Conservation (phyloP, 1,140 invertebrate species). For the Neuroterus valhalla region DNA sequence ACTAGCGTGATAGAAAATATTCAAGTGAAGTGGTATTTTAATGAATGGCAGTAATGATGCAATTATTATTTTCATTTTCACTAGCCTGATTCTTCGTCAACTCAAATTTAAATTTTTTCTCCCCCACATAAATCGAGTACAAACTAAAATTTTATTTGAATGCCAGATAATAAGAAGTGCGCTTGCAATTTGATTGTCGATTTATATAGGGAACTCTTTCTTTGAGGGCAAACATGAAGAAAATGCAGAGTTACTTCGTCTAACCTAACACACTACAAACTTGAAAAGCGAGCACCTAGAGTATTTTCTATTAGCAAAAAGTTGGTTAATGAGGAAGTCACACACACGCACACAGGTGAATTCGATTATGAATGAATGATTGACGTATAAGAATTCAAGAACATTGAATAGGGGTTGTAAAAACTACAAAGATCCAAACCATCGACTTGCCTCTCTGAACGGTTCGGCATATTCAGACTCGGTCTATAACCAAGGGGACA, state of each 20-base stretch:
- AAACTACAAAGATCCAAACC: constrained; percentile 75
- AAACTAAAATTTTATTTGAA: background rate
- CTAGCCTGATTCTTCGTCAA: no score
- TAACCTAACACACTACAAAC: constrained; percentile 68
- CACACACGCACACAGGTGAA: constrained; percentile 62
- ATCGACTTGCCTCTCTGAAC: constrained; percentile 76
- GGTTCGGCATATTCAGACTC: constrained; percentile 76
- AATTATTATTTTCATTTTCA: background rate
- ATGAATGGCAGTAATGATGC: background rate
- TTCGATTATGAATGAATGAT: constrained; percentile 59
- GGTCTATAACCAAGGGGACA: constrained; percentile 75
- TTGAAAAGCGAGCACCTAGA: constrained; percentile 72
- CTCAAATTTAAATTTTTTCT: background rate
- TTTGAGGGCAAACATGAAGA: constrained; percentile 47
- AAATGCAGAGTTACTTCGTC: constrained; percentile 56
- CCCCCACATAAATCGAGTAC: background rate
- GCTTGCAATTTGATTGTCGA: constrained; percentile 21
- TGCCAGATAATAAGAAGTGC: constrained; percentile 7
- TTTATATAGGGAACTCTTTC: constrained; percentile 26
- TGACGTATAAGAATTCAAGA: constrained; percentile 57
- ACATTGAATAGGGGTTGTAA: constrained; percentile 53
- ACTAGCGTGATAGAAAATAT: background rate
- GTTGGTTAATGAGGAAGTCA: constrained; percentile 70
- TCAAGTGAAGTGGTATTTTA: background rate
- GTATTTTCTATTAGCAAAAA: constrained; percentile 67